Base-by-base conservation (phyloP, 2,888 invertebrate genomes). In the Trichogramma dendrolimi region DNA sequence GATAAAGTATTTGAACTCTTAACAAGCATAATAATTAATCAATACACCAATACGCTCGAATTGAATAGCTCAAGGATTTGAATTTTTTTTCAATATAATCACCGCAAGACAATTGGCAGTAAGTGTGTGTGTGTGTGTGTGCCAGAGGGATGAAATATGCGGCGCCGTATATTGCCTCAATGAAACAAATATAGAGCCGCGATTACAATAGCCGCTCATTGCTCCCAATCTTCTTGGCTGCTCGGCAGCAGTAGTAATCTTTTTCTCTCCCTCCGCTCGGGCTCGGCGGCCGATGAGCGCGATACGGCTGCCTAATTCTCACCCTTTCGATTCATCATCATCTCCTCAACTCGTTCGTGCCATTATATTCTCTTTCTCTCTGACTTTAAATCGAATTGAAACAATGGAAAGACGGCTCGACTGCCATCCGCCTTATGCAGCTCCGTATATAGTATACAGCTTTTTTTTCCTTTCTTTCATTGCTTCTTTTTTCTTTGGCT, bases 291-390 rank as follows among this genome's bases (percentile, higher is more conserved):
- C 10, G 39, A 41, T 46, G 38, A 46, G n/a, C 43, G 11, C 6
- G n/a, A 55, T 58, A 46, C 55, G 42, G 51, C 50, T 38, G 57
- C 39, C 47, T 55, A 55, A 62, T 62, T 53, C 63, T 65, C 66
- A 49, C 57, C 63, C 68, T 59, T 66, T 64, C 64, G 60, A 57
- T 66, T 61, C 64, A 64, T 67, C 67, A 62, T 56, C 65, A 58
- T 65, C 55, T 59, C 56, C 55, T 59, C 11, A 44, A 43, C 40
- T 43, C 47, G 44, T 62, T 14, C 47, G 54, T 41, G 55, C 46
- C 56, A 46, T 53, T 42, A 43, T 50, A 39, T 43, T n/a, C 27
- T 27, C 46, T 44, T 27, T 27, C 38, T 6, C 5, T n/a, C 27
- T 40, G 41, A 51, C 44, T 40, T 54, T 11, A 61, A 61, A 61